phyloP scores from a whole-genome alignment of 2,888 invertebrate genomes.

The Hypselothyrea guttata region DNA sequence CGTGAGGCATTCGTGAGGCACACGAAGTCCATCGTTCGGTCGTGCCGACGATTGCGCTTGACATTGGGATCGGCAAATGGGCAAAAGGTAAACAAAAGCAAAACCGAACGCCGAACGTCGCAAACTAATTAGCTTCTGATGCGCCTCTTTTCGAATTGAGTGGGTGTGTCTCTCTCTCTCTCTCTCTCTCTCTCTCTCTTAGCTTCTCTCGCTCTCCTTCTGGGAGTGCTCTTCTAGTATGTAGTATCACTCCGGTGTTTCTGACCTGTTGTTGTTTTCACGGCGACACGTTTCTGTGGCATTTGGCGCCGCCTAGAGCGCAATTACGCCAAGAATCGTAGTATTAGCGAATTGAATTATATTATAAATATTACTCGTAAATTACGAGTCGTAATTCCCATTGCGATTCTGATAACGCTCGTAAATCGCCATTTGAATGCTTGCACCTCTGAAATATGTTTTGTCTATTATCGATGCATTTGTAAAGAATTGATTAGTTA shows the following conservation, averaged over 20 bases:
- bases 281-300: constrained; percentile 75
- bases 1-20: too few species aligned
- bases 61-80: constrained; percentile 42
- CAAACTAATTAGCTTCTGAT: constrained; percentile 68
- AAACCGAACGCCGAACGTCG: constrained; percentile 60
- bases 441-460: too few species aligned
- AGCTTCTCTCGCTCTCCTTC: constrained; percentile 26
- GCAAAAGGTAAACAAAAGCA: constrained; percentile 40
- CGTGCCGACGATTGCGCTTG: constrained; percentile 51
- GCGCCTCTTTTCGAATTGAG: constrained; percentile 37
- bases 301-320: constrained; percentile 48
- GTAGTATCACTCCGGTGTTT: constrained; percentile 1
- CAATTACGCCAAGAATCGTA: constrained; percentile 34
- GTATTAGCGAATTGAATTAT: too few species aligned
- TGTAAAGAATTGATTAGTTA: too few species aligned
- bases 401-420: too few species aligned
- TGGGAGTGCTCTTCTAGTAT: neutral
- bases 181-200: constrained; percentile 11
- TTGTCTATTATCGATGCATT: neutral
- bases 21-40: constrained; percentile 25
- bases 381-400: too few species aligned
- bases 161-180: constrained; percentile 60
- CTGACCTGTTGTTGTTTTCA: constrained; percentile 22
- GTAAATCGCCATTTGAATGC: too few species aligned
- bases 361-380: neutral